Percentiles rank a stretch among this genome's conserved stretches.
phyloP scores from a whole-genome alignment of 1,140 invertebrate genomes.

The Drosophila azteca region DNA sequence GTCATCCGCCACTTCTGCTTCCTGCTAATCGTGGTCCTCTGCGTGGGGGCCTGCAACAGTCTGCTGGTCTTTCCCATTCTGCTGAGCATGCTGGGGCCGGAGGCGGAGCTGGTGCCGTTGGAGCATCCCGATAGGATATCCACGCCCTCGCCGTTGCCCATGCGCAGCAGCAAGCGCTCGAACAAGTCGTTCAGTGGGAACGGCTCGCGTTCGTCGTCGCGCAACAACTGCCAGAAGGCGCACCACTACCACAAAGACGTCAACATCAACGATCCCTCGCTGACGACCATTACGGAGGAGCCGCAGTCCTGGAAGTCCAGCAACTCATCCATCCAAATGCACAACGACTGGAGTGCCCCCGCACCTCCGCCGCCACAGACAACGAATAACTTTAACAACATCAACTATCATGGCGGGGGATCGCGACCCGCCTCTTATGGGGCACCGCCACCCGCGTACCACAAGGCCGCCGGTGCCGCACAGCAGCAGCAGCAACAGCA shows the following conservation, averaged over 20 bases:
- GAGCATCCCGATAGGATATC: conserved; percentile 93
- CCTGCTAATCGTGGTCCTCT: conserved; percentile 91
- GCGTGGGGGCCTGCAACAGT: conserved; percentile 95
- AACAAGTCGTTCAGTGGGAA: conserved; percentile 75
- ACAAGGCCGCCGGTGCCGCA: conserved; percentile 45
- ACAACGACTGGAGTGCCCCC: conserved; percentile 69
- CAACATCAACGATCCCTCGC: conserved; percentile 88
- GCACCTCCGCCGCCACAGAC: conserved; percentile 13
- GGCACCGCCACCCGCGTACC: conserved; percentile 62
- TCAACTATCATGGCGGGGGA: conserved; percentile 53
- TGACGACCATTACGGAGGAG: conserved; percentile 97
- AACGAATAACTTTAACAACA: conserved; percentile 36
- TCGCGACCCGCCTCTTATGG: conserved; percentile 39
- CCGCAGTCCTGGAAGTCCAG: conserved; percentile 91
- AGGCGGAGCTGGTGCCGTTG: conserved; percentile 93
- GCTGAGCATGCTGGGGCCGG: conserved; percentile 94
- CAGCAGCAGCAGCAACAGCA: conserved; percentile 33
- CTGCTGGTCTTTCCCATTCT: conserved; percentile 97
- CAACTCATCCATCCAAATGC: conserved; percentile 84
- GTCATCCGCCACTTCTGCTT: conserved; percentile 96
- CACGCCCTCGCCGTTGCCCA: conserved; percentile 91
- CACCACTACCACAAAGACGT: conserved; percentile 81
- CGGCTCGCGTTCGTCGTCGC: conserved; percentile 62
- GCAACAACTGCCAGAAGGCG: conserved; percentile 83
- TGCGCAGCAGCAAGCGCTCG: conserved; percentile 85